Base-by-base conservation (phyloP, 2,888 invertebrate species). In the Sepiola atlantica region DNA sequence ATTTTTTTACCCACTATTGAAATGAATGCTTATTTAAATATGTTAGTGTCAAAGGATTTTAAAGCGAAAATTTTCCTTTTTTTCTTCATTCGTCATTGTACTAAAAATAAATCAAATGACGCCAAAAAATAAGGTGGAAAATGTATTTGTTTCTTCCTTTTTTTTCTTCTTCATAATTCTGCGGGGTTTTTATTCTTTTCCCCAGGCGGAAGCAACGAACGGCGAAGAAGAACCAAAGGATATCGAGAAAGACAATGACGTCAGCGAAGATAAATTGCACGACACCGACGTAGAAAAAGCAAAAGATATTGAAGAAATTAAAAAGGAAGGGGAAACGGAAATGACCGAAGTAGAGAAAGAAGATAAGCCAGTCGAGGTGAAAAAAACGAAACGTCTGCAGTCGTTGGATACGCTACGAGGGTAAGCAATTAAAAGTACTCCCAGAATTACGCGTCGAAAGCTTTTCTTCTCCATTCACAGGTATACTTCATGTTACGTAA, bases 321-420 rank as follows among this genome's bases (percentile, higher is more conserved):
- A 54, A 94, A 77, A 90, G 21, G 61, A 24, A 55, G 54, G 24
- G 3, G 54, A 90, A 24, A 61, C 16, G 12, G 35, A 10, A 32
- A 45, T 28, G n/a, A 20, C 54, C 24, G 21, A 91, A 55, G 35
- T 12, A 55, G n/a, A 55, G 2, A 54, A 91, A 0, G n/a, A 16
- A 94, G 91, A 94, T 90, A 94, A 61, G 12, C 21, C 94, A 54
- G 91, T 35, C 1, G 94, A 95, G 55, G 57, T 90, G 32, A 94
- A 94, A 93, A 94, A 90, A 95, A 93, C 16, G 54, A 94, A 96
- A 90, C 93, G 96, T 32, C 95, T 96, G 14, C 95, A 95, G 28
- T 96, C 96, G 8, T 94, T 96, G 94, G 96, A 96, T 93, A 96
- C 96, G 14, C 96, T 96, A 55, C 95, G 96, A 94, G 96, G 96